Percentiles rank a stretch among this genome's conserved stretches.
Conservation (phyloP, 1,140 invertebrate genomes). For the Drosophila trapezifrons region DNA sequence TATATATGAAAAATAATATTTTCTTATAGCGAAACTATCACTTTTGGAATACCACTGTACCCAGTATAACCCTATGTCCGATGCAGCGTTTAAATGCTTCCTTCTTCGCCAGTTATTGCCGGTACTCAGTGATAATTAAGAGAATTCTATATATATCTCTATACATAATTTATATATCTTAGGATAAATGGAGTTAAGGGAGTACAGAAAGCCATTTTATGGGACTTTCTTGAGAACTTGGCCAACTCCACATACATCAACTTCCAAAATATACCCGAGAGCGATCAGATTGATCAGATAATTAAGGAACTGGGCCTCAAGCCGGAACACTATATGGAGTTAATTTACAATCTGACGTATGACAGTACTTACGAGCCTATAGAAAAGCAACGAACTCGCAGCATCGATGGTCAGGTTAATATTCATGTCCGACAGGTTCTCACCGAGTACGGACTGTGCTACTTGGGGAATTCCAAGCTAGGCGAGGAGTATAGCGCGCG, state of each 20-base stretch:
- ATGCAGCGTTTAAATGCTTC: conserved; percentile 84
- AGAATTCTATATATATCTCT: neutral
- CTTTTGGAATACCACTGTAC: conserved; percentile 89
- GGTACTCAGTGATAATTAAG: conserved; percentile 79
- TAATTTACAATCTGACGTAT: conserved; percentile 76
- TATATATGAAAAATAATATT: conserved; percentile 60
- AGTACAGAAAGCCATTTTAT: conserved; percentile 45
- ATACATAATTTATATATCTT: no score
- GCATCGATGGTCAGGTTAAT: conserved; percentile 56
- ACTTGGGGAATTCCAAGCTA: conserved; percentile 65
- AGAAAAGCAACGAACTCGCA: conserved; percentile 42
- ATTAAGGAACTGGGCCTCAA: conserved; percentile 50
- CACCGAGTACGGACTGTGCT: conserved; percentile 80
- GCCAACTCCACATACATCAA: conserved; percentile 80
- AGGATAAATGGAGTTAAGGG: conserved; percentile 43
- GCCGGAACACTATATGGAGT: conserved; percentile 70
- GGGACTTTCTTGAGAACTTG: conserved; percentile 72
- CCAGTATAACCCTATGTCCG: conserved; percentile 86
- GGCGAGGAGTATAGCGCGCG: conserved; percentile 60
- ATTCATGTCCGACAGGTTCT: conserved; percentile 69
- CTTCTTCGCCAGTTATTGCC: conserved; percentile 83
- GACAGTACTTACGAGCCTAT: conserved; percentile 57
- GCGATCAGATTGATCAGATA: conserved; percentile 47
- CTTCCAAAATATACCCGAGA: conserved; percentile 72
- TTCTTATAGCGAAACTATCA: conserved; percentile 86